Evolutionary conservation across 2,797 vertebrate species (phyloP).

Genomic region (Pogonophryne albipinna): DNA sequence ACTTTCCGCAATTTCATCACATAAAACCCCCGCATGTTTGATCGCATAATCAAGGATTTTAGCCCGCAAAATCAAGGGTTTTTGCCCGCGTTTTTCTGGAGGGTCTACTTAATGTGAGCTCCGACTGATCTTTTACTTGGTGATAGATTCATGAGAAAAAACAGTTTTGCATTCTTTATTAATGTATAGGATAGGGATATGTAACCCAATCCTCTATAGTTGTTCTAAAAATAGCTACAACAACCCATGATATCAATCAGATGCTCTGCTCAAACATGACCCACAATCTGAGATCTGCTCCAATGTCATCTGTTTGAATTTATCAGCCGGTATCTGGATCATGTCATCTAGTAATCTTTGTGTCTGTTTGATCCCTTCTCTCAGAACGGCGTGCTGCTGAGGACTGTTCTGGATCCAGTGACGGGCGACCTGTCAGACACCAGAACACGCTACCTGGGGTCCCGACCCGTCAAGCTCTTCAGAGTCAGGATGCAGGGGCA

Average conservation of each 20-base stretch:
- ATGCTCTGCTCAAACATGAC: neutral
- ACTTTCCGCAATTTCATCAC: too few species aligned
- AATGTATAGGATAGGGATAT: neutral
- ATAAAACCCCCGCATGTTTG: too few species aligned
- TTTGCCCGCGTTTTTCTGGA: too few species aligned
- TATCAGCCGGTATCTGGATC: neutral
- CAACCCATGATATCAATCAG: neutral
- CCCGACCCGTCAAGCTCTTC: slow-evolving; percentile 97
- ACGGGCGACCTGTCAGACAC: slow-evolving; percentile 97
- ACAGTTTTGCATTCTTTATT: neutral
- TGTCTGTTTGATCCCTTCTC: slow-evolving; percentile 8
- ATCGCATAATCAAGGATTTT: too few species aligned
- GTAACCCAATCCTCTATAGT: neutral
- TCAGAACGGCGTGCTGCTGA: slow-evolving; percentile 95
- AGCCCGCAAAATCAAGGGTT: too few species aligned
- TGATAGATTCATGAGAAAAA: too few species aligned
- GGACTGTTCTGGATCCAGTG: slow-evolving; percentile 96
- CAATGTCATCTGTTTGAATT: neutral
- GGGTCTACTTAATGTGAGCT: too few species aligned
- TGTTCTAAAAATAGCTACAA: neutral
- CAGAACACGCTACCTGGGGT: slow-evolving; percentile 95
- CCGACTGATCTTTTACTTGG: too few species aligned
- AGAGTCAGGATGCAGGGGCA: slow-evolving; percentile 98
- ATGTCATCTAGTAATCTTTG: neutral
- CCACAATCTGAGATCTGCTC: neutral